phyloP scores from a whole-genome alignment of 23 tunicate genomes.

The Ascidia mentula region DNA sequence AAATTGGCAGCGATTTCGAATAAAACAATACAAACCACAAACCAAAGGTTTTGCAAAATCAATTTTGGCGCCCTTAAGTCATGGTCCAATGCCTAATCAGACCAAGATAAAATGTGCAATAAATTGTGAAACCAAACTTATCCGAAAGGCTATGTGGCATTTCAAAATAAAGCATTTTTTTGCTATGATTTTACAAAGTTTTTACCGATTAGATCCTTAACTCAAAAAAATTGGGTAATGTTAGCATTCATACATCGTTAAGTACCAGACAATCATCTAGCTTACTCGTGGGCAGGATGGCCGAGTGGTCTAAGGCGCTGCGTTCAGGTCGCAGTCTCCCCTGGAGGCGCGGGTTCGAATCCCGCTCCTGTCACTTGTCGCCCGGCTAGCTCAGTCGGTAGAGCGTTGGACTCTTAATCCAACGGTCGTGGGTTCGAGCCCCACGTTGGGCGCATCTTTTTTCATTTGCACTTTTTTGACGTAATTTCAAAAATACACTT shows the following conservation, averaged over 20 bases:
- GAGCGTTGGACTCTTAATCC: conserved; percentile 13
- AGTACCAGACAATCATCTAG: not conserved
- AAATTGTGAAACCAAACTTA: not conserved
- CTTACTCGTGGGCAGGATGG: conserved; percentile 19
- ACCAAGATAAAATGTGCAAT: not conserved
- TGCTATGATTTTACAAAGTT: no score
- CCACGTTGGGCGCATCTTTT: conserved; percentile 20
- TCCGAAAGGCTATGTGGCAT: not conserved
- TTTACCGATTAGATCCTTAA: no score
- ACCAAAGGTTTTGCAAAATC: no score
- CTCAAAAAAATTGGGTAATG: no score
- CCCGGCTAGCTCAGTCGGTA: conserved; percentile 52
- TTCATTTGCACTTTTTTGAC: no score
- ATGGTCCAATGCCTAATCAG: not conserved
- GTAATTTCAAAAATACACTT: no score
- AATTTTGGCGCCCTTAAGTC: no score
- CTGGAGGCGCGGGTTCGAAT: conserved; percentile 27
- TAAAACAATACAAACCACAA: no score
- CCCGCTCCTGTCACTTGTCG: conserved; percentile 56
- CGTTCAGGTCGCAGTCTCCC: conserved; percentile 86
- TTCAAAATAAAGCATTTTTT: not conserved
- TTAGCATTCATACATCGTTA: no score
- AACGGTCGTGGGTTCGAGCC: conserved; percentile 15
- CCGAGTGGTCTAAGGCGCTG: conserved; percentile 86
- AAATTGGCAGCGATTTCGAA: no score